Conservation (phyloP, 1,140 invertebrate genomes). For the Theocolax elegans region DNA sequence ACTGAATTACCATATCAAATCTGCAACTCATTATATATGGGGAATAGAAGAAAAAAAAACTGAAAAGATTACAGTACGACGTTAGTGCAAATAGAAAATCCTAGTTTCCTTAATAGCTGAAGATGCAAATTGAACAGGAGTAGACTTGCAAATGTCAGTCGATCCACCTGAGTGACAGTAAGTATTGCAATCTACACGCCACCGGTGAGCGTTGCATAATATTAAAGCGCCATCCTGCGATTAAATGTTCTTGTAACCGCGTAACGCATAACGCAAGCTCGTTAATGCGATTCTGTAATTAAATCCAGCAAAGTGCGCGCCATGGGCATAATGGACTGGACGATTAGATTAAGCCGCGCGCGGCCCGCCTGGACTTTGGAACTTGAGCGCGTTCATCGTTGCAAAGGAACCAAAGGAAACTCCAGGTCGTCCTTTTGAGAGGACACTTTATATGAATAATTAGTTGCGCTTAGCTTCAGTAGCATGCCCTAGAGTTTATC, state of each 20-base stretch:
- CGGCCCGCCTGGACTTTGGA: neutral
- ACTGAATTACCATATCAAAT: too few relatives aligned
- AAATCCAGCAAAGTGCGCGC: conserved; percentile 27
- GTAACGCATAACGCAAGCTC: conserved; percentile 26
- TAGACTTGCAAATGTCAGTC: too few relatives aligned
- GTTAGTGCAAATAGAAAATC: too few relatives aligned
- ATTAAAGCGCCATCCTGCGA: conserved; percentile 15
- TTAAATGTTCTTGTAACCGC: conserved; percentile 29
- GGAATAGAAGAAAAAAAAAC: too few relatives aligned
- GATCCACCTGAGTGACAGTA: too few relatives aligned
- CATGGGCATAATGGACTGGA: conserved; percentile 2
- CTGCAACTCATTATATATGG: too few relatives aligned
- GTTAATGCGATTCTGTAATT: conserved; percentile 31
- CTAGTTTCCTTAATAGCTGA: too few relatives aligned
- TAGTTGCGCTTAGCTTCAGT: conserved; percentile 15
- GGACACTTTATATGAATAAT: neutral
- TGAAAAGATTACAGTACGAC: too few relatives aligned
- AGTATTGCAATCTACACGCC: too few relatives aligned
- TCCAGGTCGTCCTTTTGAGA: neutral
- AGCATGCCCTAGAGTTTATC: neutral
- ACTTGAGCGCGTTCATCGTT: neutral
- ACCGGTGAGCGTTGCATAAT: neutral
- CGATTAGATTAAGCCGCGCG: conserved; percentile 24
- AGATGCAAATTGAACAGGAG: too few relatives aligned
- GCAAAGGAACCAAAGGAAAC: conserved; percentile 15